phyloP scores from a whole-genome alignment of 2,888 invertebrate genomes.

The Amphiduros pacificus region DNA sequence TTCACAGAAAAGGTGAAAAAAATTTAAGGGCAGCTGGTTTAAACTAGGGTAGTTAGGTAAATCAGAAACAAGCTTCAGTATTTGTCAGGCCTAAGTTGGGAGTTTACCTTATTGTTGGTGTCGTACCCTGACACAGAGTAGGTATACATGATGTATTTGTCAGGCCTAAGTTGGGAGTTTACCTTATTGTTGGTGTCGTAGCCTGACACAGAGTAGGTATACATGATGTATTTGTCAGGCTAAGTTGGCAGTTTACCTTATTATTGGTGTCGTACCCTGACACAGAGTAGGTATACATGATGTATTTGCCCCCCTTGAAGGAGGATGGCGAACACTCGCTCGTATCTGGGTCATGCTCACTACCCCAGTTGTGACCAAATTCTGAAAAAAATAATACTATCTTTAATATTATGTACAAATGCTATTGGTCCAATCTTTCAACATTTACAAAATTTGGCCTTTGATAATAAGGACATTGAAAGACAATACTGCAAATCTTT shows the following conservation, averaged over 20 bases:
- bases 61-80: too few species aligned
- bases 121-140: conserved; percentile 39
- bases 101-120: conserved; percentile 13
- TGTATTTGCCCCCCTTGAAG: conserved; percentile 88
- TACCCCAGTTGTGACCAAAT: conserved; percentile 89
- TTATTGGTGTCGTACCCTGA: conserved; percentile 16
- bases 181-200: conserved; percentile 94
- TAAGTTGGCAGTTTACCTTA: conserved; percentile 64
- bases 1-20: too few species aligned
- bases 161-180: too few species aligned
- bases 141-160: conserved; percentile 94
- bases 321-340: conserved; percentile 92
- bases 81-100: too few species aligned
- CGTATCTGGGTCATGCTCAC: conserved; percentile 93
- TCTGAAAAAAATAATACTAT: conserved; percentile 13
- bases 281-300: conserved; percentile 81
- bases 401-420: too few species aligned
- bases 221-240: conserved; percentile 88
- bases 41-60: too few species aligned
- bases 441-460: too few species aligned
- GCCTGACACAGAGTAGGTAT: conserved; percentile 71
- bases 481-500: too few species aligned
- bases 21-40: too few species aligned
- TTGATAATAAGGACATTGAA: too few species aligned
- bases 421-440: too few species aligned